A percentile compares a stretch with the other conserved stretches of the same genome.
phyloP scores from a whole-genome alignment of 2,888 invertebrate species.

The Eupithecia pulchellata region DNA sequence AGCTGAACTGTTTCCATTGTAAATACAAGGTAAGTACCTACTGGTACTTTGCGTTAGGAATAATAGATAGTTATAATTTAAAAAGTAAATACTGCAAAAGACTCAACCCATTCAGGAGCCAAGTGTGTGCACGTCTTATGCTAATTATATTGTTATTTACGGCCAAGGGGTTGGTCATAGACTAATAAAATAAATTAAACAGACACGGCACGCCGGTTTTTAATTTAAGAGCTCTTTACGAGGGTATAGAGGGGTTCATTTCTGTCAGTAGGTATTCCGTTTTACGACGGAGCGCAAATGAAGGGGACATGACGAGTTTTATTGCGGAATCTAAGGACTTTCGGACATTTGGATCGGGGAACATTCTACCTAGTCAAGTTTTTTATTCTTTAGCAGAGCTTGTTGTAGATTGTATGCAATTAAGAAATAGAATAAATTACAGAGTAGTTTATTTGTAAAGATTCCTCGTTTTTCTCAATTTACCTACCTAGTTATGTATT shows the following conservation, averaged over 20 bases:
- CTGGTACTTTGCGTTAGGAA: background rate
- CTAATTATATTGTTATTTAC: conserved; percentile 77
- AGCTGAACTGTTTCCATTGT: too few relatives aligned
- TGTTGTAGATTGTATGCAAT: background rate
- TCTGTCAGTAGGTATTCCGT: conserved; percentile 41
- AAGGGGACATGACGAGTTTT: conserved; percentile 41
- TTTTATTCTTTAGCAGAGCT: background rate
- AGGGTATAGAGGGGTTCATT: conserved; percentile 43
- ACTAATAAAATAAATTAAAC: conserved; percentile 55
- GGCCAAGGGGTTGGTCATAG: conserved; percentile 66
- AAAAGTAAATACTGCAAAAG: conserved; percentile 38
- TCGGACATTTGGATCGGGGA: conserved; percentile 14
- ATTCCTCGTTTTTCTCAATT: background rate
- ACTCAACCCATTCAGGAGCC: conserved; percentile 73
- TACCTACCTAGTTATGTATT: too few relatives aligned
- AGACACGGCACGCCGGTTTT: conserved; percentile 50
- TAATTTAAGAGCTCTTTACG: conserved; percentile 46
- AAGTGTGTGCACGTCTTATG: conserved; percentile 77
- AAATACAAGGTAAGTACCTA: background rate
- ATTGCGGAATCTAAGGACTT: conserved; percentile 33
- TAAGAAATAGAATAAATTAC: background rate
- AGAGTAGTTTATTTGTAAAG: background rate
- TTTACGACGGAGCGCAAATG: conserved; percentile 43
- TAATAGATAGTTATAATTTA: background rate
- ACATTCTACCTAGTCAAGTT: background rate